Base-by-base conservation (phyloP, 2,888 invertebrate genomes). In the Drosophila longiperda region DNA sequence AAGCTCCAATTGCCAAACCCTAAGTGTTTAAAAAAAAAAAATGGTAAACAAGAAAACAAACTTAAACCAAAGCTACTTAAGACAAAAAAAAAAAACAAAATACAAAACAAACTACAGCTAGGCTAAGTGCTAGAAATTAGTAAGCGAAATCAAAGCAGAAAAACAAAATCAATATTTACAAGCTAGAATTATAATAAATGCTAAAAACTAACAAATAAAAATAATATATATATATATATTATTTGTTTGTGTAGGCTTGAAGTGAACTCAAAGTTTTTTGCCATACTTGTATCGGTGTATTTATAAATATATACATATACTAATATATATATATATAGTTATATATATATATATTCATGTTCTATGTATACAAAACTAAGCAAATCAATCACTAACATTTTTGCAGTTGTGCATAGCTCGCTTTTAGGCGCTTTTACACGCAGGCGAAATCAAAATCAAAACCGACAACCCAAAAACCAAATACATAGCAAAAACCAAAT, bases 381-480 rank as follows among this genome's bases (percentile, higher is more conserved):
- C 11, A 66, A 73, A 71, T 66, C 68, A 75, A 80, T 80, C 86
- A 86, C 73, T 73, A 86, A 80, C 74, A 76, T 58, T 74, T 84
- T 81, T 84, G 87, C 84, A 50, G 80, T 83, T 82, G 86, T 66
- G 55, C 72, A 73, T 86, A 83, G 87, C 80, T 86, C 87, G 86
- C 86, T 87, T 87, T 82, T 87, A 86, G 86, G 86, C 86, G 86
- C 87, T 86, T 85, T 86, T 87, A 85, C 86, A 87, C 86, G 87
- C 87, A 86, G 73, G 82, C 83, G 82, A 85, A 78, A 55, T 42
- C 48, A 65, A 52, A 50, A 52, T 36, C 7, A 17, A 26, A 29
- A n/a, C 29, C 17, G 26, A 26, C 17, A 50, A n/a, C n/a, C 17
- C 26, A 48, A 40, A 70, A 61, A 53, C 33, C 15, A 52, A 23